Conservation (phyloP, 53 echinoderm and acorn worm genomes). For the Crossaster papposus region DNA sequence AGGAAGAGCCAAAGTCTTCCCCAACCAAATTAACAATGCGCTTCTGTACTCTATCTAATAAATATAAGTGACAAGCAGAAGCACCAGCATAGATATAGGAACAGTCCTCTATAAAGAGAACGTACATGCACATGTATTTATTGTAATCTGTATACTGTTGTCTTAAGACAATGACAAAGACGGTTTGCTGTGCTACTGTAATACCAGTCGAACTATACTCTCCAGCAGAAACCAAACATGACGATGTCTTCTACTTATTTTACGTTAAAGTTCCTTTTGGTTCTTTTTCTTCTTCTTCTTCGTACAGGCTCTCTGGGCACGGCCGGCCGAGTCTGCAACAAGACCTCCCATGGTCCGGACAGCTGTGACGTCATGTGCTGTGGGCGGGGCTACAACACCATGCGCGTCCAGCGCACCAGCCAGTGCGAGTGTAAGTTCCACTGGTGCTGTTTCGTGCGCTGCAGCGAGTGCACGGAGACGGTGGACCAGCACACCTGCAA, state of each 20-base stretch:
- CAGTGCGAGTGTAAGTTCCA: conserved; percentile 97
- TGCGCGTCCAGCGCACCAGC: conserved; percentile 77
- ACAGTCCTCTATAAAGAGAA: too few relatives aligned
- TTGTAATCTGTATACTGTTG: too few relatives aligned
- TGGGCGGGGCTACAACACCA: conserved; percentile 95
- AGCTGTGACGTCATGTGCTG: conserved; percentile 98
- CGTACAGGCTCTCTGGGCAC: conserved; percentile 92
- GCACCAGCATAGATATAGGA: too few relatives aligned
- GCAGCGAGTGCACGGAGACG: conserved; percentile 88
- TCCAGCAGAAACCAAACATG: too few relatives aligned
- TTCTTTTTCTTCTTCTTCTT: background rate
- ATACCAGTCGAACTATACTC: background rate
- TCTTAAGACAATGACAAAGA: too few relatives aligned
- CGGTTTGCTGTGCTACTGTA: too few relatives aligned
- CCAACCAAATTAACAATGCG: too few relatives aligned
- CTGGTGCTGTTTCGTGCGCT: conserved; percentile 91
- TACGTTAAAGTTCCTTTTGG: background rate
- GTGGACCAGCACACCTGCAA: conserved; percentile 94
- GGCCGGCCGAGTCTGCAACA: conserved; percentile 90
- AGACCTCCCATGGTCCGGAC: conserved; percentile 86
- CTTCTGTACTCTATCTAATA: too few relatives aligned
- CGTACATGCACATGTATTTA: too few relatives aligned
- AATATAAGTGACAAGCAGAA: too few relatives aligned
- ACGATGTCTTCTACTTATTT: background rate
- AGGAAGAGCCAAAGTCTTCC: too few relatives aligned